These are phyloP conservation scores for Megaptera novaeangliae DNA, from an alignment of 2,113 vertebrate genomes.

Conservation along the genomic window DNA sequence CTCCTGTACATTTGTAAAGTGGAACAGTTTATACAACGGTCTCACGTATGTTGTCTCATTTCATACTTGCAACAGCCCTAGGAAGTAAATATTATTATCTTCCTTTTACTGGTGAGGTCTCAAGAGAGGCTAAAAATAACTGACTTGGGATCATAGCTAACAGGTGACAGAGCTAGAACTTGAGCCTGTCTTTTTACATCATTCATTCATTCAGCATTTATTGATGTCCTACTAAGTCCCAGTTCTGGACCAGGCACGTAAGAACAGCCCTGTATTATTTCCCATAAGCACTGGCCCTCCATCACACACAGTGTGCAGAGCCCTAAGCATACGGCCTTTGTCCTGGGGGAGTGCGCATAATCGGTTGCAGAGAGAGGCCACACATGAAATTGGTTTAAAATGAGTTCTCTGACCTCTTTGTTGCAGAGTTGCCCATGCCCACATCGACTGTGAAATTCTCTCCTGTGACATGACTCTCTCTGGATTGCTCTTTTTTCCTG, in stretches of 20 bases:
- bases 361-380: neutral
- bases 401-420: neutral
- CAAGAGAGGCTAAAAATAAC: neutral
- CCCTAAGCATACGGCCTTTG: rapidly evolving
- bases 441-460: neutral
- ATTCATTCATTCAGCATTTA: neutral
- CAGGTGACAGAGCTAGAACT: neutral
- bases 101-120: neutral
- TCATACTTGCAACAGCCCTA: neutral
- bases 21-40: neutral
- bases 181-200: neutral
- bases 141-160: neutral
- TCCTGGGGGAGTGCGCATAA: neutral
- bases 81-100: neutral
- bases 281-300: neutral
- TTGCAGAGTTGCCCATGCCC: no score
- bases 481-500: neutral
- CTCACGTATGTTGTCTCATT: neutral
- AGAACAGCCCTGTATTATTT: neutral
- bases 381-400: neutral
- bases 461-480: neutral
- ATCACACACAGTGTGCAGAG: neutral
- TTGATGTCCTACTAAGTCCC: neutral
- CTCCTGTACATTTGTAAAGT: neutral
- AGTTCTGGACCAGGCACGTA: rapidly evolving